These are phyloP conservation scores for Seriola dumerili DNA, from an alignment of 2,113 vertebrate genomes.

Conservation along the genomic window DNA sequence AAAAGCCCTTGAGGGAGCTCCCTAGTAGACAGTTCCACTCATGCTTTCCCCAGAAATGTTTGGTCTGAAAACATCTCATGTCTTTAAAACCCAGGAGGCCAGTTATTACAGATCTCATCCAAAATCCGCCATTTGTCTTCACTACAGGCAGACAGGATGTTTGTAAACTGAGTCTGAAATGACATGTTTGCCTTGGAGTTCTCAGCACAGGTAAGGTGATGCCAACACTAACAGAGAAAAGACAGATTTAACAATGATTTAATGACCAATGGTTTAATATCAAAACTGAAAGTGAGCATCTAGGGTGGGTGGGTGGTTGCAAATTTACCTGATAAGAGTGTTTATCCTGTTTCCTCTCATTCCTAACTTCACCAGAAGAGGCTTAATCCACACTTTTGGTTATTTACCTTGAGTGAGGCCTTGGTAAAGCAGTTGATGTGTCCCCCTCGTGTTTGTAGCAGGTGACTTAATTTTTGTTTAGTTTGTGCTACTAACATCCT, in stretches of 20 bases:
- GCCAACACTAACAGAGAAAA: constrained; percentile 2
- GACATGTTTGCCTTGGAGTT: neutral
- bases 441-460: neutral
- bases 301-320: neutral
- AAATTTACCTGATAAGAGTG: neutral
- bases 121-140: neutral
- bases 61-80: no score
- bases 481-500: neutral
- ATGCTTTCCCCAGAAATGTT: no score
- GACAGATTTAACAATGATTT: constrained; percentile 12
- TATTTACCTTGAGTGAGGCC: neutral
- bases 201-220: neutral
- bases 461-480: neutral
- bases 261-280: neutral
- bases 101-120: neutral
- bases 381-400: neutral
- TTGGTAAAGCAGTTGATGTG: neutral
- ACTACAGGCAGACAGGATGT: neutral
- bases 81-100: neutral
- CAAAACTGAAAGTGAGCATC: constrained; percentile 2
- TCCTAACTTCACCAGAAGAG: neutral
- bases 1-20: no score
- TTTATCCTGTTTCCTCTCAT: constrained; percentile 14
- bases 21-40: no score
- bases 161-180: constrained; percentile 23